Conservation (phyloP, 2,113 vertebrate genomes). For the Motacilla tschutschensis region DNA sequence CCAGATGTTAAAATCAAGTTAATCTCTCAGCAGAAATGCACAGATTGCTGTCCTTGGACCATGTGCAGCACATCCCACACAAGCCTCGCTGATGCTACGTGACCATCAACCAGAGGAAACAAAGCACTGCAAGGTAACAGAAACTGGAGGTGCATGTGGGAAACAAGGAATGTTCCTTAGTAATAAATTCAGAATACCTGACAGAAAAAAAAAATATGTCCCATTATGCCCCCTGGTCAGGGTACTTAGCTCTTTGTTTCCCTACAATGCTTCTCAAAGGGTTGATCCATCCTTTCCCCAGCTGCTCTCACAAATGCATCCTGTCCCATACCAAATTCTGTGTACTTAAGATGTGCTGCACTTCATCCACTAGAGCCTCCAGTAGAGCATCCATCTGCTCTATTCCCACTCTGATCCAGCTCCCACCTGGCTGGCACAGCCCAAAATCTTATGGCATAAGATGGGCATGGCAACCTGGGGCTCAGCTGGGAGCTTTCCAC, state of each 20-base stretch:
- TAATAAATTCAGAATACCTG: not conserved
- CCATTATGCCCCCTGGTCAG: not conserved
- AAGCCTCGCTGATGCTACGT: fast-evolving
- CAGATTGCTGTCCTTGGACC: not conserved
- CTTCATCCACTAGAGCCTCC: not conserved
- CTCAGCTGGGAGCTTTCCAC: not conserved
- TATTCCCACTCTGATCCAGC: not conserved
- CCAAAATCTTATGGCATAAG: not conserved
- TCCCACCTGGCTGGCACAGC: not conserved
- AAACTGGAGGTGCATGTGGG: not conserved
- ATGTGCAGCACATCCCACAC: fast-evolving
- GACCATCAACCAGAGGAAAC: not conserved
- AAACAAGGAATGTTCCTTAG: not conserved
- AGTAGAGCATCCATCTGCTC: constrained; percentile 7
- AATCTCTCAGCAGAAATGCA: not conserved
- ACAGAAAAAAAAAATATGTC: not conserved
- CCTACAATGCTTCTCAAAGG: not conserved
- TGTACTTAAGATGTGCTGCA: not conserved
- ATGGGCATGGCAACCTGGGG: not conserved
- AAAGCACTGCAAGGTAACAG: not conserved
- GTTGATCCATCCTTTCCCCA: not conserved
- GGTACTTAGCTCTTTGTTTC: not conserved
- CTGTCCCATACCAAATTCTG: not conserved
- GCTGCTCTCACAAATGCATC: not conserved
- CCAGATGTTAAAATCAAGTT: not conserved